Conservation (phyloP, 2,888 invertebrate genomes). For the Rhagonycha fulva region DNA sequence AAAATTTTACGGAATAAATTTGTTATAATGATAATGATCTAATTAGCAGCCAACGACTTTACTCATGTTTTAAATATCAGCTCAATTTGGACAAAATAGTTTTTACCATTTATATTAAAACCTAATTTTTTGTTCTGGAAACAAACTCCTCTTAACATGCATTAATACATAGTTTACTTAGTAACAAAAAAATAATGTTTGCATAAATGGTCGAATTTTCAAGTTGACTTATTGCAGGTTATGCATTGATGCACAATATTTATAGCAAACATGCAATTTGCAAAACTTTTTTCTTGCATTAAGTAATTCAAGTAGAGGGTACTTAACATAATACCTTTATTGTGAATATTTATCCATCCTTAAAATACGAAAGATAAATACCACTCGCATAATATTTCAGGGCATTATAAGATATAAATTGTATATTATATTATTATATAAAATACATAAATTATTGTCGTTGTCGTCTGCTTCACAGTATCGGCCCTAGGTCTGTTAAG, state of each 20-base stretch:
- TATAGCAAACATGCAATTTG: not conserved
- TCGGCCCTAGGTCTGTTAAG: no score
- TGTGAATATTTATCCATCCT: not conserved
- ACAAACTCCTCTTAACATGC: no score
- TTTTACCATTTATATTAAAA: no score
- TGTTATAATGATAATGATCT: no score
- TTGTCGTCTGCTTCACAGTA: no score
- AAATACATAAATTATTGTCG: not conserved
- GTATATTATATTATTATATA: not conserved
- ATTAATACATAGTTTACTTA: no score
- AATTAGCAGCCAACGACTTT: no score
- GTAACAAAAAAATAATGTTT: not conserved
- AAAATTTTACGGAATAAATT: no score
- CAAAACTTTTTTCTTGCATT: not conserved
- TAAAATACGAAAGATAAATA: not conserved
- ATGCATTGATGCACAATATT: not conserved
- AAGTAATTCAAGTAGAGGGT: not conserved
- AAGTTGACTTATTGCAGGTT: not conserved
- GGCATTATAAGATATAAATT: no score
- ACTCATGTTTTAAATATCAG: no score
- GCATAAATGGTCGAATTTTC: not conserved
- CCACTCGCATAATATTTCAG: not conserved
- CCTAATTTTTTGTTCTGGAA: no score
- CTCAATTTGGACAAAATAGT: no score
- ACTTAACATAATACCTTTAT: not conserved